These are phyloP conservation scores for Meriones unguiculatus DNA, from an alignment of 2,113 vertebrate genomes.

Conservation along the genomic window DNA sequence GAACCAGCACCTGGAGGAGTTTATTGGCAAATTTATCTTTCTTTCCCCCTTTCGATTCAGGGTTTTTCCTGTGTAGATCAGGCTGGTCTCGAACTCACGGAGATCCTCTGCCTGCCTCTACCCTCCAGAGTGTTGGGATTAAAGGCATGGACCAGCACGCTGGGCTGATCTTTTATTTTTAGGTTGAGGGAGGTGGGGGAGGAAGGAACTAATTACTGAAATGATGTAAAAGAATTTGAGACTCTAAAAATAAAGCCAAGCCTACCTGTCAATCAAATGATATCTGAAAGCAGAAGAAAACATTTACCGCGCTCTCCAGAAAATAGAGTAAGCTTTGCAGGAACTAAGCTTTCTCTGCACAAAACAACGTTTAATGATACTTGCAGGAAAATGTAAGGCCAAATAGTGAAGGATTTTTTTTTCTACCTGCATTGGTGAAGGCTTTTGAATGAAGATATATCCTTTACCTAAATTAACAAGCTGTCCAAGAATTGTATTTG, in stretches of 20 bases:
- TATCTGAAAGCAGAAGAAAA: conserved; percentile 45
- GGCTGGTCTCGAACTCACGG: no score
- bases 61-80: no score
- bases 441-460: not conserved
- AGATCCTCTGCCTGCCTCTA: no score
- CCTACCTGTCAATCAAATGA: conserved; percentile 31
- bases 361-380: conserved; percentile 44
- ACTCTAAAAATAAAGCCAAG: conserved; percentile 42
- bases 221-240: conserved; percentile 48
- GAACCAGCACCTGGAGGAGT: not conserved
- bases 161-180: conserved; percentile 3
- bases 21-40: not conserved
- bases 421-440: conserved; percentile 29
- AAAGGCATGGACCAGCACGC: no score
- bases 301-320: conserved; percentile 28
- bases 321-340: not conserved
- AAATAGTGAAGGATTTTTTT: not conserved
- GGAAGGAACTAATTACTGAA: conserved; percentile 8
- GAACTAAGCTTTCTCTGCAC: conserved; percentile 45
- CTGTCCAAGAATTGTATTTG: conserved; percentile 29
- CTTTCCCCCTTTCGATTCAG: no score
- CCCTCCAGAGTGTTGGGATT: no score
- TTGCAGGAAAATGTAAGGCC: not conserved
- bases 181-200: not conserved
- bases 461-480: conserved; percentile 51